These are phyloP conservation scores for Echinops telfairi DNA, from an alignment of 2,113 vertebrate species.

Conservation along the genomic window DNA sequence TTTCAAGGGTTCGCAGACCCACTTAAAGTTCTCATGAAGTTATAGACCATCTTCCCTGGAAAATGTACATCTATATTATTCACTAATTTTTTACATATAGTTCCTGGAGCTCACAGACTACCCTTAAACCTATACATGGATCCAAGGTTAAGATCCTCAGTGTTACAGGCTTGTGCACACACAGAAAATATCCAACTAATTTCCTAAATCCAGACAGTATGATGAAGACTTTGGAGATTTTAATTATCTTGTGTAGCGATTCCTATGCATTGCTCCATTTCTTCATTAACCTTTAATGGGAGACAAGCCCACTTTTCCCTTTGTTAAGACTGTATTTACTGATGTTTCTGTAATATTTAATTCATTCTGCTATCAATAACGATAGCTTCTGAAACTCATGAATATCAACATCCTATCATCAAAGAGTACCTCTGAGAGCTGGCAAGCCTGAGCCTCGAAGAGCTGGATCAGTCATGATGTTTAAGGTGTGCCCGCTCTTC, in stretches of 20 bases:
- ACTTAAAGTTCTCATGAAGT: constrained; percentile 14
- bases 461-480: not conserved
- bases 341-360: constrained; percentile 36
- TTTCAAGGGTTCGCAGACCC: not conserved
- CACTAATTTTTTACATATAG: constrained; percentile 37
- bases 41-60: constrained; percentile 33
- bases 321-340: constrained; percentile 42
- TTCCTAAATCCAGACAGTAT: not conserved
- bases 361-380: constrained; percentile 35
- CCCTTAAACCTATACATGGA: constrained; percentile 25
- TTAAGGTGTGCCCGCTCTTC: not conserved
- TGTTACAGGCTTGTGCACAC: constrained; percentile 17
- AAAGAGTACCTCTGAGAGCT: constrained; percentile 21
- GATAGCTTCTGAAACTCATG: not conserved
- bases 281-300: not conserved
- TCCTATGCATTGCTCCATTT: not conserved
- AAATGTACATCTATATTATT: constrained; percentile 18
- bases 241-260: constrained; percentile 1
- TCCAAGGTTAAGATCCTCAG: constrained; percentile 30
- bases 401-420: constrained; percentile 22
- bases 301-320: constrained; percentile 9
- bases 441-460: constrained; percentile 10
- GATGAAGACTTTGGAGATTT: constrained; percentile 37
- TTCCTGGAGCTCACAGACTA: constrained; percentile 6
- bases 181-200: constrained; percentile 43